Evolutionary conservation across 2,113 vertebrate genomes (phyloP).

Genomic region (Leptobrachium ailaonicum): DNA sequence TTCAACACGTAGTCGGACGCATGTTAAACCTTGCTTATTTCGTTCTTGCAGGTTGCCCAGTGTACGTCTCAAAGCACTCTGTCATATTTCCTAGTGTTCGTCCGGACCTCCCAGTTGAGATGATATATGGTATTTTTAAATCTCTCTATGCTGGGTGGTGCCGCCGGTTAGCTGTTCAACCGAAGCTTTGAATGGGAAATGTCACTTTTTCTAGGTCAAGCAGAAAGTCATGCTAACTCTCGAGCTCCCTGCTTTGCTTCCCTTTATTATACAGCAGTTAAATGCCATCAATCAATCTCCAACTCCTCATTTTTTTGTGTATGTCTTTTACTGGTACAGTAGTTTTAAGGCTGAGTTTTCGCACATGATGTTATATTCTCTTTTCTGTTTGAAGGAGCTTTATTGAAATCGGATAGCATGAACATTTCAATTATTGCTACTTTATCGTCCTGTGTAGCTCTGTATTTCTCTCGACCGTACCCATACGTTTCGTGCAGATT

Average conservation of each 20-base stretch:
- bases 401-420: neutral
- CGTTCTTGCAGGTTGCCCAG: neutral
- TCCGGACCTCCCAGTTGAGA: slow-evolving; percentile 23
- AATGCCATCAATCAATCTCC: neutral
- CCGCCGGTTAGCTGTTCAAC: neutral
- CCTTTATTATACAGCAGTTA: neutral
- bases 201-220: slow-evolving; percentile 11
- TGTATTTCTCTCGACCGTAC: too few relatives aligned
- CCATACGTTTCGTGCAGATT: too few relatives aligned
- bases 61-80: slow-evolving; percentile 1
- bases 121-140: slow-evolving; percentile 19
- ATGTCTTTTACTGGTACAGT: neutral
- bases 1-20: slow-evolving; percentile 48
- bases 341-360: neutral
- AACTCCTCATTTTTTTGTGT: neutral
- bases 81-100: slow-evolving; percentile 17
- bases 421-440: too few relatives aligned
- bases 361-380: neutral
- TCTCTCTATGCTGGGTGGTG: slow-evolving; percentile 16
- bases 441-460: too few relatives aligned
- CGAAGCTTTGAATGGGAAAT: neutral
- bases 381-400: neutral
- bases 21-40: slow-evolving; percentile 27
- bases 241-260: neutral
- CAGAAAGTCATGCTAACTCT: slow-evolving; percentile 6